A percentile compares a stretch with the other conserved stretches of the same genome.
Conservation (phyloP, 2,113 vertebrate genomes). For the Nicator chloris region DNA sequence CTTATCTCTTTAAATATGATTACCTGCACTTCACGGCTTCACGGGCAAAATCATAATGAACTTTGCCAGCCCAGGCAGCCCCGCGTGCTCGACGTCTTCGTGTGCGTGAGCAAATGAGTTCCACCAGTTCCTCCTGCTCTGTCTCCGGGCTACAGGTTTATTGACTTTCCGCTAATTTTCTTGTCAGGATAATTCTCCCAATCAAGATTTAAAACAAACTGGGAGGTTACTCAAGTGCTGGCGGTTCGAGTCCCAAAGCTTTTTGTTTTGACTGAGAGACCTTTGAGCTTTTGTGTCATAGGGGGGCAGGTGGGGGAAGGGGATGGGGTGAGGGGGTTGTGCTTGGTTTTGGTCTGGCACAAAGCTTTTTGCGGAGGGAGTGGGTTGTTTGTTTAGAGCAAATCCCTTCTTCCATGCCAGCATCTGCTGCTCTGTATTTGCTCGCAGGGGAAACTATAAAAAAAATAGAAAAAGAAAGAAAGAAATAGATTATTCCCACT, state of each 20-base stretch:
- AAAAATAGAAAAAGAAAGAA: background rate
- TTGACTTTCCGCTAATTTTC: slow-evolving; percentile 75
- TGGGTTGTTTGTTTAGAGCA: slow-evolving; percentile 57
- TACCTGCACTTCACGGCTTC: slow-evolving; percentile 61
- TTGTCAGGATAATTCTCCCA: slow-evolving; percentile 74
- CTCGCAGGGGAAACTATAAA: slow-evolving; percentile 34
- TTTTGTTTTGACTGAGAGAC: slow-evolving; percentile 59
- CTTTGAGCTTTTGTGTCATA: background rate
- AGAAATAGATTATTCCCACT: slow-evolving; percentile 65
- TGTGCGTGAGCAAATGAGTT: background rate
- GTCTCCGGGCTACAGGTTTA: slow-evolving; percentile 61
- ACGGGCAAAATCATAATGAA: slow-evolving; percentile 58
- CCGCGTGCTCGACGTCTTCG: background rate
- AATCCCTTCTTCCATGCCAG: slow-evolving; percentile 15
- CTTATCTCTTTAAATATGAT: slow-evolving; percentile 74
- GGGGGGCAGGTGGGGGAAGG: background rate
- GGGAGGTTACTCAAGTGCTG: slow-evolving; percentile 57
- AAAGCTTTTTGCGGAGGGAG: slow-evolving; percentile 32
- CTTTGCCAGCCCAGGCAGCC: slow-evolving; percentile 38
- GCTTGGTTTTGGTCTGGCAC: background rate
- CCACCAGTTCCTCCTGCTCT: slow-evolving; percentile 37
- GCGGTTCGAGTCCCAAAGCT: slow-evolving; percentile 39
- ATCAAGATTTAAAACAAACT: slow-evolving; percentile 75
- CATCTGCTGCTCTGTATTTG: slow-evolving; percentile 58
- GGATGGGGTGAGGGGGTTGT: background rate